Evolutionary conservation across 37 sponge, comb jelly and placozoan species (phyloP).

Genomic region (Halisarca cf. caerulea): DNA sequence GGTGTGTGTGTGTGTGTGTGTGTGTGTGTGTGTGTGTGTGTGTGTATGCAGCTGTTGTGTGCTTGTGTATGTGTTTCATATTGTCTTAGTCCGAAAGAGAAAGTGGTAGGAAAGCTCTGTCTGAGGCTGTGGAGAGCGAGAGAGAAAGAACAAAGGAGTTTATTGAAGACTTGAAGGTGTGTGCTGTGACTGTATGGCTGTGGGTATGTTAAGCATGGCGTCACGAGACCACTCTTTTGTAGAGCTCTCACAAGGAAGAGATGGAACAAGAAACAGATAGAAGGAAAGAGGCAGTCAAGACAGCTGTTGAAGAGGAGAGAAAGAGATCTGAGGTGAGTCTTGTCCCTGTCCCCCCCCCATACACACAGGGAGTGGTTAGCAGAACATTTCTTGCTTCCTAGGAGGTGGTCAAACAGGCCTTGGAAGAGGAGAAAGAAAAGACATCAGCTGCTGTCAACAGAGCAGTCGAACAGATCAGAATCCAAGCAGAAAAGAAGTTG

Average conservation of each 20-base stretch:
- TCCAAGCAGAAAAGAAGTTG: conserved; percentile 56
- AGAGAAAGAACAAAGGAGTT: not conserved
- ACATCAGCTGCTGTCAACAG: conserved; percentile 61
- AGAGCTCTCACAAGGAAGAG: conserved; percentile 54
- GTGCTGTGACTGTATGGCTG: not conserved
- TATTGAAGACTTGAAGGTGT: conserved; percentile 28
- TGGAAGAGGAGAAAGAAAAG: conserved; percentile 55
- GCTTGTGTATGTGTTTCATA: too few relatives aligned
- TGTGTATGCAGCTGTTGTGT: too few relatives aligned
- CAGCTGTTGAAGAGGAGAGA: conserved; percentile 6
- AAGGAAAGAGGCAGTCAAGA: not conserved
- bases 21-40: too few relatives aligned
- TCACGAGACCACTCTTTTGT: not conserved
- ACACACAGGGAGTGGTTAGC: too few relatives aligned
- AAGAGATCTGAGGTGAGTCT: not conserved
- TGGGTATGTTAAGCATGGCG: too few relatives aligned
- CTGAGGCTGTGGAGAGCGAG: conserved; percentile 47
- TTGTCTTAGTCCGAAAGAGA: conserved; percentile 20
- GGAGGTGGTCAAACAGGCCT: conserved; percentile 8
- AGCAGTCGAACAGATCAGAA: conserved; percentile 51
- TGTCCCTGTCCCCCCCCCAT: conserved; percentile 8
- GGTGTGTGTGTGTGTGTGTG: too few relatives aligned
- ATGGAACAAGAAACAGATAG: conserved; percentile 47
- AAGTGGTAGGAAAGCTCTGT: conserved; percentile 8
- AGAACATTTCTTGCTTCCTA: not conserved